A percentile compares a stretch with the other conserved stretches of the same genome.
phyloP scores from a whole-genome alignment of 92 coral and sea anemone genomes.

The Porites cylindrica region DNA sequence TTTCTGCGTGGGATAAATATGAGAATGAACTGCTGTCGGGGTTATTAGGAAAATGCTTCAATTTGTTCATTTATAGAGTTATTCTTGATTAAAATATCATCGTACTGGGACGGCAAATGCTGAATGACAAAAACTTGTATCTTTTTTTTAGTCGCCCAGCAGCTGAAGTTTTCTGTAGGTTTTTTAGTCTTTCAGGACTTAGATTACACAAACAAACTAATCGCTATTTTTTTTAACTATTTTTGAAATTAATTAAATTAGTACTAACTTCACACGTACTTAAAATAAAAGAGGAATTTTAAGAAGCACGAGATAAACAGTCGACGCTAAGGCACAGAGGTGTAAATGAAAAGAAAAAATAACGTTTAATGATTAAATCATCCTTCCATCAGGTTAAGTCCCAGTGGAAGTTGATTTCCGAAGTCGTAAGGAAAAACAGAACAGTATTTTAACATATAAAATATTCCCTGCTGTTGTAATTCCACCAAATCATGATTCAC shows the following conservation, averaged over 20 bases:
- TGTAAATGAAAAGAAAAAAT: conserved; percentile 12
- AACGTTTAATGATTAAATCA: not conserved
- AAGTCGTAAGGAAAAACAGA: not conserved
- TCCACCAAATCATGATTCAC: not conserved
- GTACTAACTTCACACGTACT: not conserved
- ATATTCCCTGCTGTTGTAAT: not conserved
- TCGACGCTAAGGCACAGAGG: not conserved
- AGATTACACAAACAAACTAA: not conserved
- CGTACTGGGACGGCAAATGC: not conserved
- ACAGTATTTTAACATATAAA: not conserved
- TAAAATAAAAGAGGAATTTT: conserved; percentile 9
- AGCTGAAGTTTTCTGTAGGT: not conserved
- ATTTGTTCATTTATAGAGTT: conserved; percentile 42
- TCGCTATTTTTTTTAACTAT: not conserved
- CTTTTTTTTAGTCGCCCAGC: not conserved
- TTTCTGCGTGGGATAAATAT: conserved; percentile 43
- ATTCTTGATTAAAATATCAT: conserved; percentile 20
- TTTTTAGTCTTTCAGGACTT: not conserved
- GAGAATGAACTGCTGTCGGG: conserved; percentile 50
- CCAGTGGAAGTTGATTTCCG: not conserved
- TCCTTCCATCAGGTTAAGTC: not conserved
- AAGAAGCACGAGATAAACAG: not conserved
- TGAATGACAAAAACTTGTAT: not conserved
- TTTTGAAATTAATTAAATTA: conserved; percentile 26
- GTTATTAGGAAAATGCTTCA: conserved; percentile 35